These are phyloP conservation scores for Campylomormyrus tamandua DNA, from an alignment of 2,113 vertebrate species.

Conservation along the genomic window DNA sequence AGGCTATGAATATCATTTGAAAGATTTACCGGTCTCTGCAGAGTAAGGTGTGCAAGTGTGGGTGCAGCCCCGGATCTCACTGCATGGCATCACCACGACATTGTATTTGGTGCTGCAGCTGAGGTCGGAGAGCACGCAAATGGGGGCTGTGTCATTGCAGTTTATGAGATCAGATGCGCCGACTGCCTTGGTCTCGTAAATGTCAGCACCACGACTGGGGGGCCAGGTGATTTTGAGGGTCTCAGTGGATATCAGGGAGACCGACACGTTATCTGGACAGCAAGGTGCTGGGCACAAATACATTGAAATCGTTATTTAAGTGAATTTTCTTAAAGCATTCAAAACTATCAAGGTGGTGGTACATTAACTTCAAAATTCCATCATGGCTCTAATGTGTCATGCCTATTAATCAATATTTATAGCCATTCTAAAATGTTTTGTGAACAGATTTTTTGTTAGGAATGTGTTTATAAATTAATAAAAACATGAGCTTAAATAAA, in stretches of 20 bases:
- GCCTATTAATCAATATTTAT: too few relatives aligned
- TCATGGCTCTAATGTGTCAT: neutral
- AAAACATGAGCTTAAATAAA: too few relatives aligned
- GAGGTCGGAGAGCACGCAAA: slow-evolving; percentile 75
- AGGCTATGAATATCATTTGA: neutral
- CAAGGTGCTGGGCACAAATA: slow-evolving; percentile 69
- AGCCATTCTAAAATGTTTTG: too few relatives aligned
- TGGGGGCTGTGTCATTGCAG: slow-evolving; percentile 69
- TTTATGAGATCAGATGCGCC: slow-evolving; percentile 41
- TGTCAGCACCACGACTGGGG: slow-evolving; percentile 73
- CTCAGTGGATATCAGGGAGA: slow-evolving; percentile 66
- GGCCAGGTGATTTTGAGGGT: slow-evolving; percentile 74
- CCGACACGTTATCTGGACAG: slow-evolving; percentile 67
- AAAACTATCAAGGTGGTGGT: neutral
- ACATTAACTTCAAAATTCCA: neutral
- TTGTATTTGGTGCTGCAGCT: slow-evolving; percentile 68
- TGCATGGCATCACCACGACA: slow-evolving; percentile 72
- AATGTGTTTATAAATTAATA: too few relatives aligned
- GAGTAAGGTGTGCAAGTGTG: slow-evolving; percentile 54
- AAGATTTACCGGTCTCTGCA: slow-evolving; percentile 67
- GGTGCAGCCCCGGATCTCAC: slow-evolving; percentile 71
- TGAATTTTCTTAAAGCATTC: neutral
- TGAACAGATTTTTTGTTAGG: too few relatives aligned
- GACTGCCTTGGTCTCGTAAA: slow-evolving; percentile 69
- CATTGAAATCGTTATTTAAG: slow-evolving; percentile 7